Evolutionary conservation across 2,888 invertebrate genomes (phyloP), one percentile per base, ranked within the genome.

Genomic region (Rosalia funebris): DNA sequence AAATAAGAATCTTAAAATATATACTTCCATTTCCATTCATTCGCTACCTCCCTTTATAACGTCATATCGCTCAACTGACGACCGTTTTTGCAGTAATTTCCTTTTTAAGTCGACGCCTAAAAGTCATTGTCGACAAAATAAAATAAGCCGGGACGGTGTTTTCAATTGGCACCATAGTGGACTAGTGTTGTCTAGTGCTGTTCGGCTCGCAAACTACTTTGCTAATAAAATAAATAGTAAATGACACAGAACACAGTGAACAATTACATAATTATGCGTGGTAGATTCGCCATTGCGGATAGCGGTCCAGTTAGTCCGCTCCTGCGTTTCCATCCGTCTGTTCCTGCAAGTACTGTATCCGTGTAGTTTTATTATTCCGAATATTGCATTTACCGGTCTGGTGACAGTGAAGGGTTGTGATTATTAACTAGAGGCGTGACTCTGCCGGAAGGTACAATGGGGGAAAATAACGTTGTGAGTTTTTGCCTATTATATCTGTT

Each of bases 271-370:
- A 60, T 60, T 55, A 46, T 52, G 11, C 16, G 32, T 41, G 46
- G 47, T 42, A 36, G 44, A 57, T 60, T 52, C 25, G 39, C 57
- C 36, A 60, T 54, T 57, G 59, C 57, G 42, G n/a, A 60, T 50
- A 57, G 58, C 45, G 57, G 50, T 52, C 57, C 25, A 47, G 54
- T 57, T 47, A 65, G 65, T 65, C 57, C 65, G 57, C 52, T 62
- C 57, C 58, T 62, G 55, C 57, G 37, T 44, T 32, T 54, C 62
- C 48, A 1, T 57, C 59, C 42, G 57, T 62, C 57, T 57, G 65
- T 52, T 59, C 47, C 31, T 42, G 34, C 19, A 50, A 10, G 10
- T 34, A 34, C 34, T 2, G 34, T 3, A 10, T 2, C 11, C 34
- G 34, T n/a, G 11, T n/a, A 34, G 34, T 34, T 34, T n/a, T 34